These are phyloP conservation scores for Pan troglodytes DNA, from an alignment of 2,113 vertebrate species.

Conservation along the genomic window DNA sequence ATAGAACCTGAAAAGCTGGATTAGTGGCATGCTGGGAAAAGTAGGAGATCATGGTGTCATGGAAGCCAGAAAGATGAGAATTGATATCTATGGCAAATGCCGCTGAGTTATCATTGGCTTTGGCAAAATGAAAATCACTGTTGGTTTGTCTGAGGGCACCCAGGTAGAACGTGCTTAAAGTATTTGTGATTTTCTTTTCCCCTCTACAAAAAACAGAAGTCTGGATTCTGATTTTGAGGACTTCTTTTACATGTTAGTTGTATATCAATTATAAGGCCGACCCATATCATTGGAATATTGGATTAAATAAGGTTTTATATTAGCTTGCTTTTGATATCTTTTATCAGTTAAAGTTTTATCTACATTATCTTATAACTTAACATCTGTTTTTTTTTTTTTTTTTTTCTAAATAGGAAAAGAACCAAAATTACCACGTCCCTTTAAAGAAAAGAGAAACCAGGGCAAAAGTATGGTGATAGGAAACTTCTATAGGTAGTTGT, in stretches of 20 bases:
- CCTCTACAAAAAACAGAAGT: not conserved
- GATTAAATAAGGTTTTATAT: not conserved
- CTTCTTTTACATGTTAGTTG: not conserved
- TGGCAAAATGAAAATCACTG: not conserved
- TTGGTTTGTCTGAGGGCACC: not conserved
- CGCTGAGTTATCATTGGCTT: not conserved
- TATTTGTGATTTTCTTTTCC: not conserved
- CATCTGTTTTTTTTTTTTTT: not conserved
- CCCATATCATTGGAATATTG: not conserved
- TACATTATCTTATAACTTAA: not conserved
- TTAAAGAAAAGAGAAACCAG: not conserved
- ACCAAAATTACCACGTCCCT: not conserved
- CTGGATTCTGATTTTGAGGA: not conserved
- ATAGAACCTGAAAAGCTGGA: not conserved
- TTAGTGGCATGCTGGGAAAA: not conserved
- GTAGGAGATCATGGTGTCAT: not conserved
- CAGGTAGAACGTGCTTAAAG: not conserved
- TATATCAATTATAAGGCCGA: not conserved
- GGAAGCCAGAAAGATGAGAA: not conserved
- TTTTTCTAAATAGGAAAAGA: not conserved
- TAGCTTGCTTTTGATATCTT: not conserved
- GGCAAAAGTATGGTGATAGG: not conserved
- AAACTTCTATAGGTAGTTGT: not conserved
- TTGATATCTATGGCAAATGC: not conserved
- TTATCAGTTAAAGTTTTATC: conserved; percentile 4